Conservation (phyloP, 1,140 invertebrate species). For the Musca domestica region DNA sequence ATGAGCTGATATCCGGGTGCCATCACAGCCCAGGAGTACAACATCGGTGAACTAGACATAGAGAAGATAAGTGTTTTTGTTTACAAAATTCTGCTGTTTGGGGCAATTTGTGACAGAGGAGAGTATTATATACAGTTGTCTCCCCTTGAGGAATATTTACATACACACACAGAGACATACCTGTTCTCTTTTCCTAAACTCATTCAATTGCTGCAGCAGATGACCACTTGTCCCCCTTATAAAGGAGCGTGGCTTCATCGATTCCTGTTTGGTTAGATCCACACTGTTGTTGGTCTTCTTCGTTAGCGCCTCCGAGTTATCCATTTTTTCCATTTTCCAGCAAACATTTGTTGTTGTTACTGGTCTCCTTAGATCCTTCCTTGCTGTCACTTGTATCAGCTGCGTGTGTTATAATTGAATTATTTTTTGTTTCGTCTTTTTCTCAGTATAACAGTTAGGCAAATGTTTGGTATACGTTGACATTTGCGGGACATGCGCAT, state of each 20-base stretch:
- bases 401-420: no score
- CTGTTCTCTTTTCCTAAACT: conserved; percentile 27
- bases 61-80: background rate
- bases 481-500: no score
- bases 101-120: background rate
- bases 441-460: no score
- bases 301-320: no score
- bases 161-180: background rate
- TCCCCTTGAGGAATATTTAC: background rate
- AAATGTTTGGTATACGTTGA: no score
- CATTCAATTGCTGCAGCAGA: conserved; percentile 26
- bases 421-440: no score
- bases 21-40: conserved; percentile 16
- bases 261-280: conserved; percentile 3
- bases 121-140: background rate
- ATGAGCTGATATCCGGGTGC: conserved; percentile 24
- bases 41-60: conserved; percentile 24
- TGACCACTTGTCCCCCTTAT: conserved; percentile 13
- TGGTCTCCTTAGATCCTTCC: no score
- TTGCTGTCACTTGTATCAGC: no score
- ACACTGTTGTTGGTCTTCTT: conserved; percentile 5
- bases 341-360: no score
- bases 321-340: no score
- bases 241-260: conserved; percentile 6
- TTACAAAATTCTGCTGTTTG: background rate